Base-by-base conservation (phyloP, 1,140 invertebrate genomes). In the Holcopasites calliopsidis region DNA sequence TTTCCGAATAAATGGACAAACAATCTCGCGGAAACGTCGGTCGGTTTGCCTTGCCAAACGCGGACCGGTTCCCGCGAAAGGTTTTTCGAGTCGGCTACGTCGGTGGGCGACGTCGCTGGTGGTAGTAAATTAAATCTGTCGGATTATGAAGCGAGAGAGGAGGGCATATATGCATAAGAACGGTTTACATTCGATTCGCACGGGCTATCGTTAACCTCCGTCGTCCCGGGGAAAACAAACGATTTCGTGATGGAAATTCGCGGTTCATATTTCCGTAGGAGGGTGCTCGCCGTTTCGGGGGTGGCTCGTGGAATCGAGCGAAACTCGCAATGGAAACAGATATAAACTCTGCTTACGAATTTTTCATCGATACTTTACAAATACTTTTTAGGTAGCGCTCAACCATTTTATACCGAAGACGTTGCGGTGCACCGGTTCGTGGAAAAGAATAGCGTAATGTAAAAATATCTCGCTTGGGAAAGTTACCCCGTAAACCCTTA, bases 201-300 rank as follows among this genome's bases (percentile, higher is more conserved):
- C 13, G 69, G 58, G 49, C 71, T 83, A 83, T 83, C 76, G 77
- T 79, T 83, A 83, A 76, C 55, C 80, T 47, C 21, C 38, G 61
- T 33, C 54, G 35, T 44, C 26, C 50, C 49, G 23, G 60, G 4
- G 70, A 54, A 77, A 78, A 64, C 75, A 75, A 79, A 83, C 76
- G 80, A 82, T 79, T 70, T 82, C 80, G 69, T 82, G 82, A 83
- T 83, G 81, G 80, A 82, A 82, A 79, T 82, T 74, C 79, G 75
- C 35, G 75, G 62, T 77, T 77, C 75, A 52, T 79, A 82, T 66
- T 79, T 79, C 76, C 66, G 60, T 21, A 26, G n/a, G 31, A 42
- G 38, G 13, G 16, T 44, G 38, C 47, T 33, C 26, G 26, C 44
- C 10, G 11, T 2, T 38, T 16, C 3, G 18, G n/a, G 54, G 18